These are phyloP conservation scores for Menidia beryllina DNA, from an alignment of 2,113 vertebrate genomes.

Conservation along the genomic window DNA sequence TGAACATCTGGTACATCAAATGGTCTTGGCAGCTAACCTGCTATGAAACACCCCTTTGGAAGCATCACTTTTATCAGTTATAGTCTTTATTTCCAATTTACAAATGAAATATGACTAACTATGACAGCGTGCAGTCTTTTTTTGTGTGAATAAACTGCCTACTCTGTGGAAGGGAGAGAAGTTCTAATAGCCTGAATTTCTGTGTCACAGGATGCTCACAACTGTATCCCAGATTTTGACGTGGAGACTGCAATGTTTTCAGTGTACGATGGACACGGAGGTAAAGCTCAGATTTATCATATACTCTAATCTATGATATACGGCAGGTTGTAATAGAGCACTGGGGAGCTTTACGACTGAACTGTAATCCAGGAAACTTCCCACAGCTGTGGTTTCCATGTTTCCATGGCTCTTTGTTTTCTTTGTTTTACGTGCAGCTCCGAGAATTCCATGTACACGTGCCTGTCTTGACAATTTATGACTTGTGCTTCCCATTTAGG, in stretches of 20 bases:
- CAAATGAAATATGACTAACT: too few species aligned
- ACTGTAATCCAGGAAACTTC: neutral
- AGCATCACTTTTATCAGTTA: too few species aligned
- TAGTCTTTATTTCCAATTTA: too few species aligned
- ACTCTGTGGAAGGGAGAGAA: neutral
- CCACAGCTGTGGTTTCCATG: neutral
- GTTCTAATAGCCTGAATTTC: slow-evolving; percentile 8
- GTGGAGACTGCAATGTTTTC: slow-evolving; percentile 97
- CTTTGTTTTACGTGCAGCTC: slow-evolving; percentile 9
- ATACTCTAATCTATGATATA: neutral
- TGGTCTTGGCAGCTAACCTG: too few species aligned
- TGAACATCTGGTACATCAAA: too few species aligned
- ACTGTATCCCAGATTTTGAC: slow-evolving; percentile 95
- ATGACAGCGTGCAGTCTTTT: slow-evolving; percentile 1
- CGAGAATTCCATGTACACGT: neutral
- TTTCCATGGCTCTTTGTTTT: neutral
- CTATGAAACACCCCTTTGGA: too few species aligned
- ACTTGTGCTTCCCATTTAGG: slow-evolving; percentile 79
- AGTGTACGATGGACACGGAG: slow-evolving; percentile 98
- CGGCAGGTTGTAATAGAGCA: neutral
- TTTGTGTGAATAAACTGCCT: neutral
- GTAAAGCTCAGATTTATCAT: slow-evolving; percentile 82
- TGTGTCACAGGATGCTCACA: slow-evolving; percentile 93
- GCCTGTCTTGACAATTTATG: slow-evolving; percentile 6
- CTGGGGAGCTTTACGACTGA: neutral